Base-by-base conservation (phyloP, 2,888 invertebrate genomes). In the Meiosimyza decipiens region DNA sequence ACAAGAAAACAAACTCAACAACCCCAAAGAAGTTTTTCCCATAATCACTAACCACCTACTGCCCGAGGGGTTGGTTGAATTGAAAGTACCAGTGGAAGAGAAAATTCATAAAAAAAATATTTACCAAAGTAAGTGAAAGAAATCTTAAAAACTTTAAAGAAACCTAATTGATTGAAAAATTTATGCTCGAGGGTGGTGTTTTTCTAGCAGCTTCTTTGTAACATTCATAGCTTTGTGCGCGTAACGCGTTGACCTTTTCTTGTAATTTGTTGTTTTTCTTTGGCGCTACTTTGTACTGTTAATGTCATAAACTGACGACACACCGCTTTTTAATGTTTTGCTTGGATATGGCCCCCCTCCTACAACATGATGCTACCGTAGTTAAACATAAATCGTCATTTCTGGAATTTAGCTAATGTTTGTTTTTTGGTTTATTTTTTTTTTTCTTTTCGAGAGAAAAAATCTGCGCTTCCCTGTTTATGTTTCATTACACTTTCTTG, bases 131-230 rank as follows among this genome's bases (percentile, higher is more conserved):
- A 49, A 13, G 59, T 16, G 40, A 72, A 71, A 65, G 65, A 71
- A 73, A 77, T 71, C 75, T 74, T 73, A 71, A 73, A 80, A 82
- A 82, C 82, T 83, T 79, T 82, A 83, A 82, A 82, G 83, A 83
- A 83, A 84, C 82, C 84, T 84, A 84, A 84, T 84, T 84, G 84
- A 84, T 84, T 84, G 84, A 84, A 84, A 83, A 83, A 82, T 83
- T 80, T 79, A 79, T 81, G 77, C 80, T 78, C 75, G 77, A 80
- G 75, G 82, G 83, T 81, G 82, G 83, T 81, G 82, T 77, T 78
- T 81, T 79, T 77, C 64, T 66, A 64, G 63, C 63, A 60, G 71
- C 60, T 75, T 60, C 65, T 70, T 63, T 69, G 71, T 16, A 40
- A 28, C 28, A 40, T 49, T 47, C 49, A 13, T 16, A 11, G 49